Evolutionary conservation across 2,888 invertebrate species (phyloP), one percentile per base, ranked within the genome.

Genomic region (Pristionchus mayeri): DNA sequence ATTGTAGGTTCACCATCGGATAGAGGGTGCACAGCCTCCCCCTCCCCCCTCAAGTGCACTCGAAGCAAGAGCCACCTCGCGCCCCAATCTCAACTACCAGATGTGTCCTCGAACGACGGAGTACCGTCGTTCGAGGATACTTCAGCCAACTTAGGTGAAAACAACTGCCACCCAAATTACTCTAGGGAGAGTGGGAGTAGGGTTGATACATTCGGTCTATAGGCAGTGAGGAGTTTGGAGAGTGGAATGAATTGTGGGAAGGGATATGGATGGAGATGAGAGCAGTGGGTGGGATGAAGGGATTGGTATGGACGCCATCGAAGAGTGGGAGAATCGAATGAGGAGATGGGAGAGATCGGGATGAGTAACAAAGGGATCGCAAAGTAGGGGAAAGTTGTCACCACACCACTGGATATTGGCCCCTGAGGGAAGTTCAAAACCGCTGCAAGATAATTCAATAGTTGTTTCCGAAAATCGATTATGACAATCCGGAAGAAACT

Each of bases 181-280:
- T 50, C 48, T 76, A 76, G 21, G 76, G 76, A 3, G 76, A 76
- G 50, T 76, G 76, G 76, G 76, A 76, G 6, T 44, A 67, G 48
- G 76, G 18, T 76, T 76, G 76, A 76, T 48, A n/a, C 21, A 76
- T 50, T 76, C 21, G 21, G 40, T 37, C 3, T 27, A 67, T 27
- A 30, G 21, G 30, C 37, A 37, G 67, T 21, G 21, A 37, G 21
- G 67, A 67, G 67, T 18, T 1, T 67, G 67, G 40, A 37, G 37
- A 4, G 30, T 60, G 60, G 30, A 27, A 30, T 60, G 27, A 16
- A 30, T 60, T 16, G 13, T 9, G 60, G 13, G 27, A 30, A 13
- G 30, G 60, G 30, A 1, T 27, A n/a, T 57, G 57, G 3, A 11
- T 6, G n/a, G 21, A 57, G 57, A 13, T 44, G n/a, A 24, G 54